These are phyloP conservation scores for Ericerus pela DNA, from an alignment of 1,140 invertebrate genomes.

Conservation along the genomic window DNA sequence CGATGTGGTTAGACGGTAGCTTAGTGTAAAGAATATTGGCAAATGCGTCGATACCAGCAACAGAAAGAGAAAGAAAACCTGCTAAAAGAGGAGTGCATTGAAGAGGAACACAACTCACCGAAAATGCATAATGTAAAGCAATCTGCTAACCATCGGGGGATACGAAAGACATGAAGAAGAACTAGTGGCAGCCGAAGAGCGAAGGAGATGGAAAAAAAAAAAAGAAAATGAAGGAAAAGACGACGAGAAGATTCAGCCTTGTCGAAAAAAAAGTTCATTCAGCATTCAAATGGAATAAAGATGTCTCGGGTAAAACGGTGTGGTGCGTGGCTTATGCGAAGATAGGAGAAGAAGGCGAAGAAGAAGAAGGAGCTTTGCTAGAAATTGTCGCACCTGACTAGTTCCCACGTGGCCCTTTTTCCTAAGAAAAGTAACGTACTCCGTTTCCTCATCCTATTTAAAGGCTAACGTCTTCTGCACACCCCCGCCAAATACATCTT, in stretches of 20 bases:
- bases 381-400: slow-evolving; percentile 11
- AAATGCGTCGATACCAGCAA: too few species aligned
- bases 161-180: not conserved
- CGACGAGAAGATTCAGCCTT: too few species aligned
- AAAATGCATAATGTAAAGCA: slow-evolving; percentile 3
- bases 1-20: too few species aligned
- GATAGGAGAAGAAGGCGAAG: not conserved
- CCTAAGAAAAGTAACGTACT: not conserved
- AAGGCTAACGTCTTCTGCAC: not conserved
- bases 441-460: not conserved
- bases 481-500: not conserved
- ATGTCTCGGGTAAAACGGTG: not conserved
- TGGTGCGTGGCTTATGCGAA: not conserved
- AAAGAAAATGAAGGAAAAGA: too few species aligned
- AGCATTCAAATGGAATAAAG: slow-evolving; percentile 9
- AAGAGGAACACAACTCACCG: too few species aligned
- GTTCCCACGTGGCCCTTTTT: slow-evolving; percentile 9
- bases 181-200: not conserved
- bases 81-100: too few species aligned
- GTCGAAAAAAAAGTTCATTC: too few species aligned
- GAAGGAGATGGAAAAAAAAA: too few species aligned
- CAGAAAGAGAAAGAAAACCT: too few species aligned
- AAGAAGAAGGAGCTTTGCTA: not conserved
- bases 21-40: too few species aligned
- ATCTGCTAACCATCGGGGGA: slow-evolving; percentile 4